phyloP scores from a whole-genome alignment of 2,888 invertebrate genomes.

The Pimpla rufipes region DNA sequence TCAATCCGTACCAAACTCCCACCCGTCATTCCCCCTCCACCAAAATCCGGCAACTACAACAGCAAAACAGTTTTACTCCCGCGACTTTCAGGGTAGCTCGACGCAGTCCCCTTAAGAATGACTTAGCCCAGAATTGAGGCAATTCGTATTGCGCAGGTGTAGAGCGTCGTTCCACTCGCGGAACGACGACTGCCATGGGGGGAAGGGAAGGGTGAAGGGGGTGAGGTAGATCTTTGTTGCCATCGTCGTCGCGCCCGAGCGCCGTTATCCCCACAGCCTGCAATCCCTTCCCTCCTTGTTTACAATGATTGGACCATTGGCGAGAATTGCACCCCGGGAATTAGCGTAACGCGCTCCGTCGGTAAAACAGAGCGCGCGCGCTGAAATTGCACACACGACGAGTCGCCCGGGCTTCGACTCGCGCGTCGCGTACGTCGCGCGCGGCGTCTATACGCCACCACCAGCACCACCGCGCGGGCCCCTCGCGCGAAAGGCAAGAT shows the following conservation, averaged over 20 bases:
- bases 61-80: too few relatives aligned
- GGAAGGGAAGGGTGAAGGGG: not conserved
- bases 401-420: not conserved
- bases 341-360: constrained; percentile 66
- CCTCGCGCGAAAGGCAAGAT: constrained; percentile 63
- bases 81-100: too few relatives aligned
- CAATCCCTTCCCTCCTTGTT: constrained; percentile 65
- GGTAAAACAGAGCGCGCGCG: constrained; percentile 64
- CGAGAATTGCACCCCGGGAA: constrained; percentile 68
- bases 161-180: not conserved
- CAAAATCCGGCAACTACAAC: too few relatives aligned
- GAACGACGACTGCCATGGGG: too few relatives aligned
- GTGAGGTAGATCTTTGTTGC: not conserved
- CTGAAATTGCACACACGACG: too few relatives aligned
- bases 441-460: too few relatives aligned
- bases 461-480: constrained; percentile 20
- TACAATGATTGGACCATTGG: constrained; percentile 73
- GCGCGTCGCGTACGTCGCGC: too few relatives aligned
- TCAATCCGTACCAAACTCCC: too few relatives aligned
- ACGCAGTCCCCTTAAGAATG: not conserved
- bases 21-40: too few relatives aligned
- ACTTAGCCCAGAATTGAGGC: not conserved
- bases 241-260: constrained; percentile 23
- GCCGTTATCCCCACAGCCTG: constrained; percentile 48
- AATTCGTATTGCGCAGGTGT: constrained; percentile 29